phyloP scores from a whole-genome alignment of 2,797 vertebrate species.

The Onychomys arenicola region DNA sequence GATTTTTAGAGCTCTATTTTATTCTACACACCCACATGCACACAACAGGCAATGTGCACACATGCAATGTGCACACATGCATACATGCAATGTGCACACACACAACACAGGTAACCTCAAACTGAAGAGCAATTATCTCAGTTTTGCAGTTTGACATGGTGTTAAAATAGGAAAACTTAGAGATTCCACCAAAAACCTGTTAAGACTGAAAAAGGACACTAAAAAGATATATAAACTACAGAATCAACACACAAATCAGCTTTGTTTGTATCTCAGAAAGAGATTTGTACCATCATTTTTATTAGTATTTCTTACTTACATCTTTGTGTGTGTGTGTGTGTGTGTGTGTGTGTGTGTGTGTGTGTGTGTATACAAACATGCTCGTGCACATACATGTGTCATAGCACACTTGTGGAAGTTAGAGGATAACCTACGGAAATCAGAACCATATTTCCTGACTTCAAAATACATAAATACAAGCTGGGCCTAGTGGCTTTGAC shows the following conservation, averaged over 20 bases:
- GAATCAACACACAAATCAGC: background rate
- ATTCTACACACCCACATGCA: background rate
- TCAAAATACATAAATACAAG: background rate
- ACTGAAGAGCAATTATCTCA: background rate
- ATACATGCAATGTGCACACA: background rate
- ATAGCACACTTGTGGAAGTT: background rate
- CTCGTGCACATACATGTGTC: background rate
- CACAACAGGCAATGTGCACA: background rate
- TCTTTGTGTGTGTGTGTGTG: background rate
- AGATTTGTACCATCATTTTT: background rate
- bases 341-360: background rate
- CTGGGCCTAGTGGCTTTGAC: background rate
- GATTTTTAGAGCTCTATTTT: background rate
- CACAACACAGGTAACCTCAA: background rate
- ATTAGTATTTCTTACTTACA: background rate
- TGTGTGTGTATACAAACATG: too few relatives aligned
- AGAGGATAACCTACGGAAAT: background rate
- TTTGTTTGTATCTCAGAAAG: background rate
- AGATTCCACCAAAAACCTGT: background rate
- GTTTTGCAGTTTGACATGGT: background rate
- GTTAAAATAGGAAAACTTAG: background rate
- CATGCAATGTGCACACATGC: rapidly evolving
- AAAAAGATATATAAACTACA: background rate
- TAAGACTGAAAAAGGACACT: background rate
- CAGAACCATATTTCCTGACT: background rate